Evolutionary conservation across 1,140 invertebrate genomes (phyloP).

Genomic region (Solenopsis fugax): DNA sequence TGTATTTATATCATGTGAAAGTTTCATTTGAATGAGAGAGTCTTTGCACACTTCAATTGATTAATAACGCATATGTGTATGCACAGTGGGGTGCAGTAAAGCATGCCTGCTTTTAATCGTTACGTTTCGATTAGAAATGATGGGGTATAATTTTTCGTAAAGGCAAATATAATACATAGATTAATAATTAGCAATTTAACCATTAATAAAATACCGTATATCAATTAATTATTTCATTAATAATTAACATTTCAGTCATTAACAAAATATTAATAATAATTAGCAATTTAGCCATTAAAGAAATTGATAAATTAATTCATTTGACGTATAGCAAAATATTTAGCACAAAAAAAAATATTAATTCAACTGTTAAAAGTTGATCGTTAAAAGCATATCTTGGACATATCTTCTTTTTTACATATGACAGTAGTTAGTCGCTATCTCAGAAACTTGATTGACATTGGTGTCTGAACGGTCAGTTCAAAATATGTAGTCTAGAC

Average conservation of each 20-base stretch:
- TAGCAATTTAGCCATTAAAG: background rate
- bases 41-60: slow-evolving; percentile 23
- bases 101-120: slow-evolving; percentile 6
- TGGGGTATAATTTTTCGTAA: slow-evolving; percentile 11
- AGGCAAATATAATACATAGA: background rate
- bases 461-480: background rate
- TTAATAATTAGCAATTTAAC: background rate
- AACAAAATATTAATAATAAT: background rate
- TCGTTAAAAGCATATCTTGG: background rate
- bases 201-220: background rate
- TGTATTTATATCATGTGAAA: slow-evolving; percentile 17
- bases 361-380: background rate
- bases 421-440: background rate
- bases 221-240: background rate
- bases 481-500: background rate
- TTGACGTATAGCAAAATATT: background rate
- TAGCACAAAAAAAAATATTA: background rate
- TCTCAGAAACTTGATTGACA: background rate
- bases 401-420: background rate
- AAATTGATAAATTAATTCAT: background rate
- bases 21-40: slow-evolving; percentile 20
- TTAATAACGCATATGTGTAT: slow-evolving; percentile 24
- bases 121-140: slow-evolving; percentile 2
- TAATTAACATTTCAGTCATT: background rate
- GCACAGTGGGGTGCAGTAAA: slow-evolving; percentile 11